Evolutionary conservation across 2,113 vertebrate species (phyloP).

Genomic region (Eubucco bourcierii): DNA sequence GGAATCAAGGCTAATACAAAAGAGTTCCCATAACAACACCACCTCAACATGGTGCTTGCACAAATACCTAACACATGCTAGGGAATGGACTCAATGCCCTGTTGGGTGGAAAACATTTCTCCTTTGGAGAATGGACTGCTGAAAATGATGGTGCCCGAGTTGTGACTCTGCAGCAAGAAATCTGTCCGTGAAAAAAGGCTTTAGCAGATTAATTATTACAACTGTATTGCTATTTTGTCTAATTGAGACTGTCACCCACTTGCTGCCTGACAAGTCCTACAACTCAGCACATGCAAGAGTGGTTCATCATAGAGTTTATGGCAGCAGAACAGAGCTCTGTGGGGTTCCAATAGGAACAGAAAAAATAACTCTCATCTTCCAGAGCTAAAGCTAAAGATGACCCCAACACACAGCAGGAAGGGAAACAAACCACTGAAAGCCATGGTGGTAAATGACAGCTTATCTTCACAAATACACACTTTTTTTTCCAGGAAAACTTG

Average conservation of each 20-base stretch:
- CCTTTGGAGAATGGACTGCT: not conserved
- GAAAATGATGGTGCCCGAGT: not conserved
- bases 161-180: not conserved
- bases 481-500: not conserved
- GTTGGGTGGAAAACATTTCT: slow-evolving; percentile 15
- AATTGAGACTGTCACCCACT: not conserved
- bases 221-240: not conserved
- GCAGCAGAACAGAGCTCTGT: not conserved
- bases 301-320: not conserved
- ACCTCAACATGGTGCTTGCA: slow-evolving; percentile 22
- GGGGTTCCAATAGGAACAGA: not conserved
- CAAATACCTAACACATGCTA: slow-evolving; percentile 39
- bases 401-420: not conserved
- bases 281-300: not conserved
- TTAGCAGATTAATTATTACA: not conserved
- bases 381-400: not conserved
- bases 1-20: slow-evolving; percentile 43
- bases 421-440: not conserved
- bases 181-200: not conserved
- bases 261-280: not conserved
- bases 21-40: slow-evolving; percentile 69
- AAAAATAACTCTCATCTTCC: not conserved
- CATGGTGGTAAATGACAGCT: not conserved
- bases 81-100: not conserved
- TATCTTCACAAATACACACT: not conserved